Evolutionary conservation across 2,888 invertebrate species (phyloP).

Genomic region (Agrilus cyanescens): DNA sequence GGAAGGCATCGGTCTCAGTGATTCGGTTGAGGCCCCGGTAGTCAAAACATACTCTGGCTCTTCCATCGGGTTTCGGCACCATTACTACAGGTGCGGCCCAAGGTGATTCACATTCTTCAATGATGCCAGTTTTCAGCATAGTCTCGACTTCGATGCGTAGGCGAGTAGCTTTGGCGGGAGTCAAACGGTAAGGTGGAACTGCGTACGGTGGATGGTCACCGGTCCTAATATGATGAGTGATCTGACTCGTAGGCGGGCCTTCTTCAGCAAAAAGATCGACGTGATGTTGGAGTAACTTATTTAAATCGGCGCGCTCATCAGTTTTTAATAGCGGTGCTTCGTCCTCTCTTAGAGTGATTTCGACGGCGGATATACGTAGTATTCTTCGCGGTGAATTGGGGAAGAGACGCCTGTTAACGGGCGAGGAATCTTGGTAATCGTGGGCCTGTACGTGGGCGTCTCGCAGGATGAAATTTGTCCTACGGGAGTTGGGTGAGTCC

Average conservation of each 20-base stretch:
- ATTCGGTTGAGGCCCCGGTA: slow-evolving; percentile 18
- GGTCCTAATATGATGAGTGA: slow-evolving; percentile 19
- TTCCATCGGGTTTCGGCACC: slow-evolving; percentile 25
- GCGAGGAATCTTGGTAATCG: too few species aligned
- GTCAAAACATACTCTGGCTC: slow-evolving; percentile 23
- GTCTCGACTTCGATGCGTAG: slow-evolving; percentile 19
- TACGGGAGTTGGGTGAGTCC: too few species aligned
- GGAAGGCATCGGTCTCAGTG: slow-evolving; percentile 8
- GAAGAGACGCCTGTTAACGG: too few species aligned
- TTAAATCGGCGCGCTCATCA: too few species aligned
- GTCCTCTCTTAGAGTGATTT: too few species aligned
- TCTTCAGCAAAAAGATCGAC: slow-evolving; percentile 2
- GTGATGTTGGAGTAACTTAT: background rate
- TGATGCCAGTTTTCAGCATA: slow-evolving; percentile 22
- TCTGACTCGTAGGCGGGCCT: slow-evolving; percentile 3
- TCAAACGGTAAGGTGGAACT: slow-evolving; percentile 23
- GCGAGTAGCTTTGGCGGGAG: slow-evolving; percentile 16
- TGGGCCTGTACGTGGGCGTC: too few species aligned
- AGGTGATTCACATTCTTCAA: slow-evolving; percentile 29
- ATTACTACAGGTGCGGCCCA: slow-evolving; percentile 28
- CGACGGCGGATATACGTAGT: too few species aligned
- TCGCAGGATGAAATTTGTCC: too few species aligned
- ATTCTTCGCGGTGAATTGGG: too few species aligned
- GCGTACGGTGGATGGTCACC: slow-evolving; percentile 23
- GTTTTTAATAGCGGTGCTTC: too few species aligned